Evolutionary conservation across 1,140 invertebrate genomes (phyloP).

Genomic region (Hyles vespertilio): DNA sequence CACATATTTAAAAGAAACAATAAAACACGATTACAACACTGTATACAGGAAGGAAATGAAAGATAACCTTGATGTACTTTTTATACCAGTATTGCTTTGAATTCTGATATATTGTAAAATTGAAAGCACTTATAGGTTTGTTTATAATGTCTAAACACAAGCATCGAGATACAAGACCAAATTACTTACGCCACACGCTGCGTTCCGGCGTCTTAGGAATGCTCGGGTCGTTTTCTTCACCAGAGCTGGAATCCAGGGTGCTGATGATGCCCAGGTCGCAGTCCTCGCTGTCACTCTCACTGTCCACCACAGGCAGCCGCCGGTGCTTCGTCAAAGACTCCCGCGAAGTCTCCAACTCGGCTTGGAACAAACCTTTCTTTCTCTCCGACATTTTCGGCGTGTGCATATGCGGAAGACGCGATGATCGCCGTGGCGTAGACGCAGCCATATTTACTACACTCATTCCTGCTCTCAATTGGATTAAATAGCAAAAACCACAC

Average conservation of each 20-base stretch:
- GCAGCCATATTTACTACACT: slow-evolving; percentile 43
- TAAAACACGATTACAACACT: no score
- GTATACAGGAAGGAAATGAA: neutral
- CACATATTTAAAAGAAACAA: no score
- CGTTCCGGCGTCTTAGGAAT: slow-evolving; percentile 55
- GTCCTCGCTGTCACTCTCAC: slow-evolving; percentile 63
- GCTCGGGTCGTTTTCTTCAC: slow-evolving; percentile 57
- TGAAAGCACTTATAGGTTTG: no score
- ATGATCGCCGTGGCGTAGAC: slow-evolving; percentile 56
- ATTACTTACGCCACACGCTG: slow-evolving; percentile 56
- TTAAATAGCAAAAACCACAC: slow-evolving; percentile 5
- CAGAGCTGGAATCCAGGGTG: slow-evolving; percentile 61
- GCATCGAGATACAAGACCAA: no score
- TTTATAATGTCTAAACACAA: no score
- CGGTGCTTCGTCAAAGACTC: slow-evolving; percentile 57
- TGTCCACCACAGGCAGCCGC: slow-evolving; percentile 59
- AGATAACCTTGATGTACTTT: neutral
- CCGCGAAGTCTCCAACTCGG: slow-evolving; percentile 32
- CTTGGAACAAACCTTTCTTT: slow-evolving; percentile 67
- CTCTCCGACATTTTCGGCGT: slow-evolving; percentile 70
- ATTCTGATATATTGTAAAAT: no score
- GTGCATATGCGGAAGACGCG: slow-evolving; percentile 49
- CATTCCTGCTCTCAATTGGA: neutral
- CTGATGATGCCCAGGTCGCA: slow-evolving; percentile 70
- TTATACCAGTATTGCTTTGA: no score